Percentiles rank a stretch among this genome's conserved stretches.
Evolutionary conservation across 1,140 invertebrate species (phyloP).

Genomic region (Andricus grossulariae): DNA sequence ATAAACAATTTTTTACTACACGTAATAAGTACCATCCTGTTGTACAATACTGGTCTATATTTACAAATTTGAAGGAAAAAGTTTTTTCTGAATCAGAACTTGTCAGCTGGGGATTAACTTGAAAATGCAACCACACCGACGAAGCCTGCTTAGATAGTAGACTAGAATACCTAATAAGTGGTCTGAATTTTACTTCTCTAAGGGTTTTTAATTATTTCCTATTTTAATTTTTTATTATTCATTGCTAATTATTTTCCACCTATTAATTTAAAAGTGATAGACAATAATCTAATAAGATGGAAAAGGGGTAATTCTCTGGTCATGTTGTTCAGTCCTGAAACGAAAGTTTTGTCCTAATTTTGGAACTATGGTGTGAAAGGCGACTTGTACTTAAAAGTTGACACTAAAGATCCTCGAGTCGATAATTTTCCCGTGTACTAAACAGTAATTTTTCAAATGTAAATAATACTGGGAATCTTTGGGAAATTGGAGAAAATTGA

Average conservation of each 20-base stretch:
- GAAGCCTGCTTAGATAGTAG: constrained; percentile 63
- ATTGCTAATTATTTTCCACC: not conserved
- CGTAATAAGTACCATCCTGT: too few relatives aligned
- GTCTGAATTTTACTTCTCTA: constrained; percentile 8
- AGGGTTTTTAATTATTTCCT: not conserved
- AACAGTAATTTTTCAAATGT: not conserved
- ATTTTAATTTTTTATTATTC: not conserved
- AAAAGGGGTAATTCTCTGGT: not conserved
- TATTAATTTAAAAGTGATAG: not conserved
- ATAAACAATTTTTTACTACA: too few relatives aligned
- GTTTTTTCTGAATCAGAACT: constrained; percentile 30
- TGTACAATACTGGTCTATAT: too few relatives aligned
- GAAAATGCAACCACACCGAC: constrained; percentile 36
- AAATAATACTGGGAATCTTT: constrained; percentile 24
- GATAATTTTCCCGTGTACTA: constrained; percentile 6
- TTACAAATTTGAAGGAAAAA: not conserved
- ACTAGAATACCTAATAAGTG: constrained; percentile 43
- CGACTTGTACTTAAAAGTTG: not conserved
- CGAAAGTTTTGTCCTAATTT: not conserved
- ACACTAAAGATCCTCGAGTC: not conserved
- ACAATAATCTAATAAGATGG: not conserved
- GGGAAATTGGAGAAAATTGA: not conserved
- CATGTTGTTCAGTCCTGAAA: too few relatives aligned
- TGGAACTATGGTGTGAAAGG: not conserved
- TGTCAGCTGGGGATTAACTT: constrained; percentile 41